A percentile compares a stretch with the other conserved stretches of the same genome.
These are phyloP conservation scores for Coccyzus lansbergi DNA, from an alignment of 2,797 vertebrate species.

Conservation along the genomic window DNA sequence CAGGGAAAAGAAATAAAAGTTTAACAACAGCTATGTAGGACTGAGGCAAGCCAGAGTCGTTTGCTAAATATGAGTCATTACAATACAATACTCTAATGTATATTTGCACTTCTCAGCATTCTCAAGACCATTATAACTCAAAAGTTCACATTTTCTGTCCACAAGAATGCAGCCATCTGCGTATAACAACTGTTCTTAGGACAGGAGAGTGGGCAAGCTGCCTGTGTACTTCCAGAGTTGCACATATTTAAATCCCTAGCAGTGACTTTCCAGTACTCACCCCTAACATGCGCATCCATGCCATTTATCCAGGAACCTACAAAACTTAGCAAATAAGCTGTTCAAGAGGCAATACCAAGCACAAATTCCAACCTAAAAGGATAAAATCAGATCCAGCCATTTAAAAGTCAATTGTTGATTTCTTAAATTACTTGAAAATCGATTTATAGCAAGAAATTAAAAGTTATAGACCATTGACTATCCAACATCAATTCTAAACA, in stretches of 20 bases:
- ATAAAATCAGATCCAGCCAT: neutral
- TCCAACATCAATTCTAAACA: neutral
- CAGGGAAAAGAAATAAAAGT: constrained; percentile 25
- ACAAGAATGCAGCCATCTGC: neutral
- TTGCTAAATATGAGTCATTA: neutral
- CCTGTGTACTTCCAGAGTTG: neutral
- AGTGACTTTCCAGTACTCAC: neutral
- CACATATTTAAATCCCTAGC: neutral
- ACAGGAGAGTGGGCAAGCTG: neutral
- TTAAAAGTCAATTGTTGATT: neutral
- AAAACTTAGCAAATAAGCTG: neutral
- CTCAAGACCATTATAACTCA: neutral
- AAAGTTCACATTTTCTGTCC: neutral
- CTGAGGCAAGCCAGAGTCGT: neutral
- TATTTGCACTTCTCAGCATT: neutral
- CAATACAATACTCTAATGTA: neutral
- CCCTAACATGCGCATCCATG: neutral
- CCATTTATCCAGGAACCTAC: neutral
- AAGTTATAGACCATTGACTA: neutral
- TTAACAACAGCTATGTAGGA: constrained; percentile 7
- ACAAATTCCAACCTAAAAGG: neutral
- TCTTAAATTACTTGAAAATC: neutral
- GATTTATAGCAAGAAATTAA: neutral
- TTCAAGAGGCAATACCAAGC: fast-evolving
- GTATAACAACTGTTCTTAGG: neutral